Percentiles rank a stretch among this genome's conserved stretches.
Evolutionary conservation across 2,888 invertebrate species (phyloP).

Genomic region (Adineta ricciae): DNA sequence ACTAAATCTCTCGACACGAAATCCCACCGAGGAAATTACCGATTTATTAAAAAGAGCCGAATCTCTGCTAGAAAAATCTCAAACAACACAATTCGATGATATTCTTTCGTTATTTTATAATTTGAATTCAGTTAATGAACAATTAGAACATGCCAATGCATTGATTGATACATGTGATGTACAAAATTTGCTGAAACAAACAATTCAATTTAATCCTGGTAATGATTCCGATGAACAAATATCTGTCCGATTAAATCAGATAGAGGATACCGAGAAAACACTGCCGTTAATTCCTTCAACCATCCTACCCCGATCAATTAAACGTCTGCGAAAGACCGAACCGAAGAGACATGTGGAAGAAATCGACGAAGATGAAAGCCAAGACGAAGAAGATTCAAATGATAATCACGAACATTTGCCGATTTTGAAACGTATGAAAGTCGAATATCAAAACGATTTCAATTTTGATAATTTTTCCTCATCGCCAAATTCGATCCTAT

Average conservation of each 20-base stretch:
- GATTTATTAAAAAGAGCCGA: background rate
- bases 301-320: background rate
- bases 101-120: background rate
- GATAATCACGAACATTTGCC: background rate
- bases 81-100: background rate
- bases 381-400: background rate
- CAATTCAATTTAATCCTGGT: background rate
- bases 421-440: background rate
- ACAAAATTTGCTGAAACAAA: constrained; percentile 4
- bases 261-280: background rate
- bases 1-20: background rate
- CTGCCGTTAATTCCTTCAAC: background rate
- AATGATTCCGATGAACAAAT: background rate
- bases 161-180: background rate
- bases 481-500: background rate
- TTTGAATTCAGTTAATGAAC: background rate
- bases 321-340: background rate
- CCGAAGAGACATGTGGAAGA: background rate
- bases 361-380: background rate
- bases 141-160: background rate
- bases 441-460: background rate
- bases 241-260: background rate
- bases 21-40: background rate
- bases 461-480: background rate
- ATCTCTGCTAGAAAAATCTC: background rate